A percentile compares a stretch with the other conserved stretches of the same genome.
Evolutionary conservation across 2,113 vertebrate species (phyloP).

Genomic region (Hydrolagus affinis): DNA sequence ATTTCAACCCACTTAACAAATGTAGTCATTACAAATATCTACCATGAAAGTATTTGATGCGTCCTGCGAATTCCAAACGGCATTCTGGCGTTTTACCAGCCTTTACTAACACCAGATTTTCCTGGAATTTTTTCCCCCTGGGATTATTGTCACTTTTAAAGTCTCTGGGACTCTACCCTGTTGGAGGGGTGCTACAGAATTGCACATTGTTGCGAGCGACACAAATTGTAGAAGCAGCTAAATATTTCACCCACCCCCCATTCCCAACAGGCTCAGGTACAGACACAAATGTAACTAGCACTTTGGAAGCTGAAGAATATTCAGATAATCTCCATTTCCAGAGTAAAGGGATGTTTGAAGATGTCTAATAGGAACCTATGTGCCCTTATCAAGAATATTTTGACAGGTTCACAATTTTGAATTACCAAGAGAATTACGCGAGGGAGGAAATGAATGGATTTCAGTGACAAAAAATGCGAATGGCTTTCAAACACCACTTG

Average conservation of each 20-base stretch:
- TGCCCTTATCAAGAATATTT: slow-evolving; percentile 5
- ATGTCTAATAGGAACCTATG: background rate
- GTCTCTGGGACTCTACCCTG: slow-evolving; percentile 8
- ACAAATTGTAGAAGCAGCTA: slow-evolving; percentile 37
- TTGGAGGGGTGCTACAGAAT: background rate
- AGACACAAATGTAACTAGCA: background rate
- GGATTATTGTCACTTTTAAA: no score
- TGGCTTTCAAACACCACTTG: background rate
- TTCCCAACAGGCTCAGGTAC: background rate
- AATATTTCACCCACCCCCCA: slow-evolving; percentile 9
- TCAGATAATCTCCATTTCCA: slow-evolving; percentile 3
- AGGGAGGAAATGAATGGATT: background rate
- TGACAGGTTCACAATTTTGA: slow-evolving; percentile 8
- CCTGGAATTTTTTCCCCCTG: no score
- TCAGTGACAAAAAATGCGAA: background rate
- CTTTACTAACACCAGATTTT: background rate
- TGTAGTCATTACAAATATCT: slow-evolving; percentile 16
- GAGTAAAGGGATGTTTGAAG: background rate
- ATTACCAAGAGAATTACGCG: background rate
- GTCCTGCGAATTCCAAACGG: background rate
- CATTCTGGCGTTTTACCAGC: background rate
- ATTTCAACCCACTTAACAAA: slow-evolving; percentile 25
- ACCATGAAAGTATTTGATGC: slow-evolving; percentile 1
- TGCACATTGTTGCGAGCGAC: background rate
- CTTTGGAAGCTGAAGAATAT: background rate